Base-by-base conservation (phyloP, 2,113 vertebrate genomes). In the Nesospiza acunhae region DNA sequence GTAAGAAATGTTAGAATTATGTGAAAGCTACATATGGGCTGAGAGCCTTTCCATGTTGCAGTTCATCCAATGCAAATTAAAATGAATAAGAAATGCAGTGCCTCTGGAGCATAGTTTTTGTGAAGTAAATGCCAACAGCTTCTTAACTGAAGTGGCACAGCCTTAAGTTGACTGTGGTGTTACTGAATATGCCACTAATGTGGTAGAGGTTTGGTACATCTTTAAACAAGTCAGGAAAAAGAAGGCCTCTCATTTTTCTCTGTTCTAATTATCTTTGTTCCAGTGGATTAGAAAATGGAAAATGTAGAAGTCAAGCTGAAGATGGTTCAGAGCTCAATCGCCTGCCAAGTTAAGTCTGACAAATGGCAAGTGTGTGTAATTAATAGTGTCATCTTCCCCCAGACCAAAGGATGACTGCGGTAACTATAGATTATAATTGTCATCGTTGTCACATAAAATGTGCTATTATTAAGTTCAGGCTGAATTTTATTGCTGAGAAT, bases 401-500 rank as follows among this genome's bases (percentile, higher is more conserved):
- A 87, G 97, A 98, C 98, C 98, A 98, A 97, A 98, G 97, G 98
- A 97, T 21, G 93, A 96, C 96, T 97, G 97, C 94, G 86, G 97
- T 98, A 98, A 98, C 98, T 97, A 95, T 98, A 98, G 98, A 98
- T 98, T 98, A 98, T 98, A 99, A 98, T 98, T 98, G 98, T 98
- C 98, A 98, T 98, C 95, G 84, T 98, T 99, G 98, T 98, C 98
- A 98, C 97, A 98, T 98, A 98, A 98, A 98, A 98, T 98, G 98
- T 98, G 98, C 97, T 98, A 98, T 98, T 98, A 98, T 98, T 98
- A 98, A 98, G 98, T 98, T 98, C 98, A 97, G 97, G 96, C 98
- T 98, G 98, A 98, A 98, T 98, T 98, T 99, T 98, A 98, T 98
- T 98, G 97, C 98, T 94, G 79, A 85, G 94, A 98, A 98, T 97